Base-by-base conservation (phyloP, 2,888 invertebrate genomes). In the Microctonus aethiopoides region DNA sequence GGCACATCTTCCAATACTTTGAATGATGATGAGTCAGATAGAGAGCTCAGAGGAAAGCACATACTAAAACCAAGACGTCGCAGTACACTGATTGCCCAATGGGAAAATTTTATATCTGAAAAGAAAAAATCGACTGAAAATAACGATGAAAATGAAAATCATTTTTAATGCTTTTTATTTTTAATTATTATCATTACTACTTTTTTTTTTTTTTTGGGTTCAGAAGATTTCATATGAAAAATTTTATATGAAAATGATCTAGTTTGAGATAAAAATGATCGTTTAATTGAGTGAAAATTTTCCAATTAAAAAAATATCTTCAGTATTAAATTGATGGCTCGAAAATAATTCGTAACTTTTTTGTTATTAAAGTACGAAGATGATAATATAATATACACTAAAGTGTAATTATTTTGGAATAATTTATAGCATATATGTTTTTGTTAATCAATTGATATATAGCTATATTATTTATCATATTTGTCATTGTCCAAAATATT, bases 11-110 rank as follows among this genome's bases (percentile, higher is more conserved):
- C 80, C 6, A 85, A 83, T 67, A 85, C 84, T 32, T 72, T 84
- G 46, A 84, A 84, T 68, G 84, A 85, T 34, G 84, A 84, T 63
- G 84, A 84, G 68, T 70, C 71, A 5, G 85, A 84, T 41, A 81
- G 76, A 71, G 84, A 85, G 62, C 75, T 70, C 68, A 81, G 81
- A 66, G 80, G 77, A 62, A 84, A 81, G 67, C 84, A 83, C 62
- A 84, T 85, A 82, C 80, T 80, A 56, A 80, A 79, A 77, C 83
- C 78, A 74, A 85, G 88, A 74, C 81, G 86, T 62, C 92, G 93
- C 13, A 92, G 92, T 80, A 92, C 93, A 54, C 88, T 95, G 73
- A 94, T 95, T 80, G 93, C 92, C 76, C 92, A 93, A 86, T 95
- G 94, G 92, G 95, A 95, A 87, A 93, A 91, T 72, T 88, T 94